Base-by-base conservation (phyloP, 2,113 vertebrate species). In the Cyrtonyx montezumae region DNA sequence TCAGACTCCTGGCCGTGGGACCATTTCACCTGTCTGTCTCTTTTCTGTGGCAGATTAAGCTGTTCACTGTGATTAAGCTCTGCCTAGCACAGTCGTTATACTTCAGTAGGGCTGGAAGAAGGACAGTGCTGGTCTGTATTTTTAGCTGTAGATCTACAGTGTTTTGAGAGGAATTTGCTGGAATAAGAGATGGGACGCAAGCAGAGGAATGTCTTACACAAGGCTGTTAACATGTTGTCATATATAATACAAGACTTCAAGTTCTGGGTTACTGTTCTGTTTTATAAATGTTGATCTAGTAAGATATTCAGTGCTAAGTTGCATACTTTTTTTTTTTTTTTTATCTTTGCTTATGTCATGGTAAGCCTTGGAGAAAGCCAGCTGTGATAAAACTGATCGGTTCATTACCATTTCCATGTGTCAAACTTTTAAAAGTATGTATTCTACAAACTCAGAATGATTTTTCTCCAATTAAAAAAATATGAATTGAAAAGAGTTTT, bases 1-100 rank as follows among this genome's bases (percentile, higher is more conserved):
- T 30, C 61, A 34, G 75, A 61, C 32, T 32, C 32, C 12, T 0
- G 0, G 6, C 46, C 0, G 0, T 1, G 2, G 34, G 45, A 48
- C 25, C 0, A 0, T 83, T 74, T 88, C 7, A 53, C 56, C 13
- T 19, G 32, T 89, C 53, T 25, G 4, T 61, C 75, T 87, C 42
- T 51, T 63, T 65, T 89, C 36, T 15, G 0, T 32, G 53, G 55
- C 3, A 5, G 48, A 40, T 82, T 37, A 69, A 79, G 17, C 19
- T 71, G 16, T 14, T 42, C n/a, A 0, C 43, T 84, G 26, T 36
- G 30, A 48, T 79, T 40, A 48, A 46, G 32, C 45, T 83, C 36
- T 45, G 49, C 21, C 36, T 45, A 53, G 12, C 26, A 77, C 48
- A 59, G 37, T 28, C 3, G 15, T 61, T 80, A 56, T 42, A 25